These are phyloP conservation scores for Caerostris darwini DNA, from an alignment of 1,140 invertebrate species.

Conservation along the genomic window DNA sequence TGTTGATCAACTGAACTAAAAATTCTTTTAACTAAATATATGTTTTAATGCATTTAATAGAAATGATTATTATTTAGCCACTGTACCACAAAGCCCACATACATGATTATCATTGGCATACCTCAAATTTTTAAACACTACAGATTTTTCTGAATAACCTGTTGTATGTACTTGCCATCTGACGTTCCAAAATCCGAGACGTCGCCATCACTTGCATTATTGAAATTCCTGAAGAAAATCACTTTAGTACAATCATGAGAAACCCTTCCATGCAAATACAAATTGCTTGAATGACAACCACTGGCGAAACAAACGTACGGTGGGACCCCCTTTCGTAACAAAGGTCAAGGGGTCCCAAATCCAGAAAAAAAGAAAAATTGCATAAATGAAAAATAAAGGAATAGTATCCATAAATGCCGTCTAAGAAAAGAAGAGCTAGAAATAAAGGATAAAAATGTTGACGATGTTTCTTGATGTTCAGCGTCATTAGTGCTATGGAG, in stretches of 20 bases:
- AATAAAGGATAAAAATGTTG: slow-evolving; percentile 62
- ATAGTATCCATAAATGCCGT: slow-evolving; percentile 38
- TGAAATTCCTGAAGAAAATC: background rate
- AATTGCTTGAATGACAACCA: background rate
- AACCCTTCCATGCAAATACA: background rate
- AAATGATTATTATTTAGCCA: too few relatives aligned
- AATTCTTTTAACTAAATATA: too few relatives aligned
- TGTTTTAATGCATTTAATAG: too few relatives aligned
- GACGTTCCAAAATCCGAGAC: background rate
- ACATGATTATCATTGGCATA: too few relatives aligned
- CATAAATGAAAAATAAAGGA: background rate
- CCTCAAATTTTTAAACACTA: too few relatives aligned
- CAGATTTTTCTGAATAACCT: too few relatives aligned
- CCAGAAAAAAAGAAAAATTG: background rate
- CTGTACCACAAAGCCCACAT: too few relatives aligned
- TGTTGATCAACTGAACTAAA: too few relatives aligned
- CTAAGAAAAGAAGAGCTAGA: background rate
- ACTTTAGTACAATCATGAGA: background rate
- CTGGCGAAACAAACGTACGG: background rate
- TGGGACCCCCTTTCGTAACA: background rate
- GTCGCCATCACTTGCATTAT: background rate
- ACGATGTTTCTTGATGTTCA: slow-evolving; percentile 56
- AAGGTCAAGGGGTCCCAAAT: background rate
- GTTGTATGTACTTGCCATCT: too few relatives aligned
- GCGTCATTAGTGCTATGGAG: slow-evolving; percentile 52